Conservation (phyloP, 2,113 vertebrate genomes). For the Pipra filicauda region DNA sequence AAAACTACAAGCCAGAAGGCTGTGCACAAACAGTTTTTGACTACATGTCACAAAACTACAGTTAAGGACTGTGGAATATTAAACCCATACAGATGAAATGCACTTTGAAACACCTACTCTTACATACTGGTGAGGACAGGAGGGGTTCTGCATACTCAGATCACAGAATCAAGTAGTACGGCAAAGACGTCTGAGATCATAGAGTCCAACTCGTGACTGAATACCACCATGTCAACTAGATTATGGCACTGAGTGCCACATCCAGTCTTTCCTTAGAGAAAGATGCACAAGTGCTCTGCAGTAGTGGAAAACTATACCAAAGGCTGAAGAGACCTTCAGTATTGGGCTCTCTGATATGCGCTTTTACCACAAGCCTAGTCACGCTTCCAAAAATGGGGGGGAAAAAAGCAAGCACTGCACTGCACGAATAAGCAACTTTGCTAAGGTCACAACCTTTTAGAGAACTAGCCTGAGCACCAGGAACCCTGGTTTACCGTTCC, state of each 20-base stretch:
- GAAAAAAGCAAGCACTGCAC: neutral
- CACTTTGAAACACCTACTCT: neutral
- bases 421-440: neutral
- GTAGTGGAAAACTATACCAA: neutral
- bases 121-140: neutral
- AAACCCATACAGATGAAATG: neutral
- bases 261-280: neutral
- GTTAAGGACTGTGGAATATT: neutral
- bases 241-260: neutral
- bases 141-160: neutral
- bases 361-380: neutral
- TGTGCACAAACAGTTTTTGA: neutral
- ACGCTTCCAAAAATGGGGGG: neutral
- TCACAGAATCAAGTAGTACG: neutral
- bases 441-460: neutral
- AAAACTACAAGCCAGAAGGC: neutral
- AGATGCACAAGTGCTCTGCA: neutral
- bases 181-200: neutral
- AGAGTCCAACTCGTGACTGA: neutral
- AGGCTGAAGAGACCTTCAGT: neutral
- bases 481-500: neutral
- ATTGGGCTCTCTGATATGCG: accelerated
- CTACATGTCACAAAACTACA: neutral
- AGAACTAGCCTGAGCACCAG: accelerated
- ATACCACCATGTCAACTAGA: neutral